A percentile compares a stretch with the other conserved stretches of the same genome.
Evolutionary conservation across 2,797 vertebrate genomes (phyloP).

Genomic region (Spea hammondii): DNA sequence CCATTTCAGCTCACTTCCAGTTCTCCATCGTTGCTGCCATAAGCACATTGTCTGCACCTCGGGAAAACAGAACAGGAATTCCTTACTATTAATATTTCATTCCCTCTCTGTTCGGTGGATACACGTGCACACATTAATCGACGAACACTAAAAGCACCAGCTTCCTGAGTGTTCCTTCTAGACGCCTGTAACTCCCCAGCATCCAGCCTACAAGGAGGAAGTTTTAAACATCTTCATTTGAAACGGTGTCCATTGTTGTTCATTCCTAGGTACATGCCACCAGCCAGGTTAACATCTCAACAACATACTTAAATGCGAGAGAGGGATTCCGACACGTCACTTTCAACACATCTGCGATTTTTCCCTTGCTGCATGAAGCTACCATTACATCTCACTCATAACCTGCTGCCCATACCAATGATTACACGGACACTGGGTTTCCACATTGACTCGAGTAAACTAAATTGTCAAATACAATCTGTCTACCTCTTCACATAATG

Average conservation of each 20-base stretch:
- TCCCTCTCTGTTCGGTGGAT: conserved; percentile 20
- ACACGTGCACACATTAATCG: conserved; percentile 8
- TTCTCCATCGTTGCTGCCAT: conserved; percentile 62
- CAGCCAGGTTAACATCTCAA: background rate
- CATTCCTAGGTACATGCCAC: too few species aligned
- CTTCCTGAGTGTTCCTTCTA: conserved; percentile 26
- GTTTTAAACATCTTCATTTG: background rate
- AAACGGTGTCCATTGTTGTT: too few species aligned
- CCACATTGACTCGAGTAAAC: too few species aligned
- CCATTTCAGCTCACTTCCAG: conserved; percentile 68
- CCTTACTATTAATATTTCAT: conserved; percentile 43
- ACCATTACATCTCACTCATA: too few species aligned
- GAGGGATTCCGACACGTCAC: too few species aligned
- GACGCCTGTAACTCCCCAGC: background rate
- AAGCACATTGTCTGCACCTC: conserved; percentile 66
- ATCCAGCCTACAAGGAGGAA: background rate
- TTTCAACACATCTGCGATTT: too few species aligned
- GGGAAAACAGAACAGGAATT: conserved; percentile 60
- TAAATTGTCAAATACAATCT: too few species aligned
- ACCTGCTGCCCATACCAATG: too few species aligned
- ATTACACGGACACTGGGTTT: too few species aligned
- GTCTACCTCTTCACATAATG: too few species aligned
- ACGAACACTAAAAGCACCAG: conserved; percentile 20
- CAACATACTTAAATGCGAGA: background rate
- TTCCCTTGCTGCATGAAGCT: too few species aligned